phyloP scores from a whole-genome alignment of 2,888 invertebrate species.

The Coleophora deauratella region DNA sequence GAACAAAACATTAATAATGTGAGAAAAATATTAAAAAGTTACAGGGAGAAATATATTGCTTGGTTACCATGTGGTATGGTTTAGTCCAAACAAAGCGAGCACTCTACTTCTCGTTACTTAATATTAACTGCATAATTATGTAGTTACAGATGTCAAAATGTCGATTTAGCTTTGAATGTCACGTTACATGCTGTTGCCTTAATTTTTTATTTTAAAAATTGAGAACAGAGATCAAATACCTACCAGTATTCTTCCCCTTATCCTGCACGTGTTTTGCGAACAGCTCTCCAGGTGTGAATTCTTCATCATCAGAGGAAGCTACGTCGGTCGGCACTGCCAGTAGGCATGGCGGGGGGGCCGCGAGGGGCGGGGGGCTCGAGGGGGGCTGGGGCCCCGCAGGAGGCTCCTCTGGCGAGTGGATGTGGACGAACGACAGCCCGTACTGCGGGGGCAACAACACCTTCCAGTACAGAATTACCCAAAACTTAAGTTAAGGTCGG shows the following conservation, averaged over 20 bases:
- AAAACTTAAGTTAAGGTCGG: not conserved
- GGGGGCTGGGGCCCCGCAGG: slow-evolving; percentile 9
- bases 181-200: too few relatives aligned
- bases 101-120: too few relatives aligned
- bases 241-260: slow-evolving; percentile 3
- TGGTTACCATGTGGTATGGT: too few relatives aligned
- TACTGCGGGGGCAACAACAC: slow-evolving; percentile 58
- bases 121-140: too few relatives aligned
- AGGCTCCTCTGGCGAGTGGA: slow-evolving; percentile 62
- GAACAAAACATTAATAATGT: too few relatives aligned
- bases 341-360: slow-evolving; percentile 11
- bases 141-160: too few relatives aligned
- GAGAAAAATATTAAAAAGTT: too few relatives aligned
- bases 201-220: too few relatives aligned
- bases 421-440: slow-evolving; percentile 86
- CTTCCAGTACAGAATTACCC: not conserved
- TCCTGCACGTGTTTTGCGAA: slow-evolving; percentile 63
- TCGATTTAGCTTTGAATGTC: too few relatives aligned
- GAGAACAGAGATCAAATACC: too few relatives aligned
- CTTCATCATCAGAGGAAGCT: slow-evolving; percentile 74
- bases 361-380: slow-evolving; percentile 6
- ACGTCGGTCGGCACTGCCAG: slow-evolving; percentile 43
- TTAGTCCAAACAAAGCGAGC: too few relatives aligned
- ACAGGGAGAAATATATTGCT: too few relatives aligned
- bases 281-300: slow-evolving; percentile 77